A percentile compares a stretch with the other conserved stretches of the same genome.
phyloP scores from a whole-genome alignment of 2,113 vertebrate species.

The Melanotaenia duboulayi region DNA sequence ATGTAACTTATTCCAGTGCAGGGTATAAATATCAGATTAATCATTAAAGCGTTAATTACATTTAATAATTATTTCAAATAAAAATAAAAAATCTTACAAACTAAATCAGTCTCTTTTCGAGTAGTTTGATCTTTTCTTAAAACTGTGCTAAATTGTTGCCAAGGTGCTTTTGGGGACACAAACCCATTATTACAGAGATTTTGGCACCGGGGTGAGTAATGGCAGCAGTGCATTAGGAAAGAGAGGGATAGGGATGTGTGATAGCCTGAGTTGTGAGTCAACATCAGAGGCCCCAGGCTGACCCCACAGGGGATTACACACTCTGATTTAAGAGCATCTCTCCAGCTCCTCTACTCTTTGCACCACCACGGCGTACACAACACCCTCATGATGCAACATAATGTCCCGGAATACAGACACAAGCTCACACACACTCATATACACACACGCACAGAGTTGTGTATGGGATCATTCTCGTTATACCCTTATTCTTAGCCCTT shows the following conservation, averaged over 20 bases:
- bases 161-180: slow-evolving; percentile 37
- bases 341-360: slow-evolving; percentile 51
- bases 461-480: slow-evolving; percentile 64
- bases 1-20: not conserved
- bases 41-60: slow-evolving; percentile 11
- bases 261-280: slow-evolving; percentile 75
- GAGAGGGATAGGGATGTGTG: slow-evolving; percentile 51
- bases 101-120: not conserved
- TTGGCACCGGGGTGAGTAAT: slow-evolving; percentile 74
- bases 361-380: slow-evolving; percentile 40
- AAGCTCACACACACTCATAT: slow-evolving; percentile 12
- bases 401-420: slow-evolving; percentile 49
- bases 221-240: slow-evolving; percentile 76
- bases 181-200: slow-evolving; percentile 50
- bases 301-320: slow-evolving; percentile 73
- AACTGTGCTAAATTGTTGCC: slow-evolving; percentile 42
- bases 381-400: slow-evolving; percentile 57
- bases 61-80: slow-evolving; percentile 1
- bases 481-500: slow-evolving; percentile 56
- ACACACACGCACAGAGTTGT: slow-evolving; percentile 16
- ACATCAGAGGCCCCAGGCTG: slow-evolving; percentile 74
- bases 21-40: not conserved
- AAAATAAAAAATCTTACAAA: slow-evolving; percentile 1
- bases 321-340: slow-evolving; percentile 82
- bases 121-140: slow-evolving; percentile 30